Percentiles rank a stretch among this genome's conserved stretches.
Evolutionary conservation across 1,140 invertebrate genomes (phyloP).

Genomic region (Diabrotica virgifera): DNA sequence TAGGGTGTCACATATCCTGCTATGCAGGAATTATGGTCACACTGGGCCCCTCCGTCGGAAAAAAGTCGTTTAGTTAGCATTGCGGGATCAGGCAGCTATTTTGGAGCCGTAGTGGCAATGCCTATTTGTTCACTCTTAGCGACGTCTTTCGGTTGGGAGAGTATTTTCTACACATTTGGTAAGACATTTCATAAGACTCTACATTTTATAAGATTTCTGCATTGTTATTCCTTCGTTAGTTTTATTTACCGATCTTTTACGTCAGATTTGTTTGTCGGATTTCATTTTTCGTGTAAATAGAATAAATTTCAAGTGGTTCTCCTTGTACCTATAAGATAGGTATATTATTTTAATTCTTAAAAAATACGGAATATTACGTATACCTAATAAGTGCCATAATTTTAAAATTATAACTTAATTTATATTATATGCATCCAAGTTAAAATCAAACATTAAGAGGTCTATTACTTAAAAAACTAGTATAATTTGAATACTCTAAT

Average conservation of each 20-base stretch:
- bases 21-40: constrained; percentile 83
- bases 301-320: not conserved
- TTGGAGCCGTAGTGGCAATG: constrained; percentile 83
- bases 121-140: constrained; percentile 72
- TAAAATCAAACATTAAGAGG: too few species aligned
- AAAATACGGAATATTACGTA: too few species aligned
- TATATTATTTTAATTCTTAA: too few species aligned
- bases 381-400: too few species aligned
- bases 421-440: too few species aligned
- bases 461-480: too few species aligned
- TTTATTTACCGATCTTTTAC: not conserved
- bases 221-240: too few species aligned
- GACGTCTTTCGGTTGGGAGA: constrained; percentile 75
- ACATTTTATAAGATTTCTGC: too few species aligned
- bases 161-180: constrained; percentile 90
- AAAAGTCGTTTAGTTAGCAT: constrained; percentile 73
- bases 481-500: too few species aligned
- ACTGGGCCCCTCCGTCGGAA: constrained; percentile 83
- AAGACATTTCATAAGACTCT: constrained; percentile 33
- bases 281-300: not conserved
- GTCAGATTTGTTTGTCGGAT: not conserved
- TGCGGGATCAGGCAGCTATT: constrained; percentile 79
- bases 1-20: constrained; percentile 89
- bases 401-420: too few species aligned
- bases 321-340: too few species aligned